Evolutionary conservation across 2,797 vertebrate species (phyloP), one percentile per base, ranked within the genome.

Genomic region (Holocentrus rufus): DNA sequence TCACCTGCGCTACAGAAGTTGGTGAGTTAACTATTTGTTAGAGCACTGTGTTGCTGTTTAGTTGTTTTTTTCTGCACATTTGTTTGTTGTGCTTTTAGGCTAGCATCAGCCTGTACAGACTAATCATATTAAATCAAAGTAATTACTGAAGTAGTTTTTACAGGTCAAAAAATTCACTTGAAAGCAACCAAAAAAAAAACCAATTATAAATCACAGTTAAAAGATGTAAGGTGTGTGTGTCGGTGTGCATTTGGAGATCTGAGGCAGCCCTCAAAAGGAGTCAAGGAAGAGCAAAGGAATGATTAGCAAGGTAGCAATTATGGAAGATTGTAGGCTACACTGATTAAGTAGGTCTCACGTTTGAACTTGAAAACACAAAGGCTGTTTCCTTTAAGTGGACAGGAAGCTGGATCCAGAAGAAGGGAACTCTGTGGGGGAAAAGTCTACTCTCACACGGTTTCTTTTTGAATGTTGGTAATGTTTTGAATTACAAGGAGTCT

Each of bases 1-100:
- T 98, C 81, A 97, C 96, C 0, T 98, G 97, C 88, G 97, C 96
- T 74, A 97, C 96, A 74, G 96, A 98, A 96, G 95, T 97, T 55
- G 97, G 97, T 98, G 91, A 81, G 97, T 95, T 77, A 22, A 42
- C 22, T 23, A 14, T 14, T 3, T 44, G 14, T 44, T 44, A 44
- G 39, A 15, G 3, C 13, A 44, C 39, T 44, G 5, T 34, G 31
- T 34, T 2, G 11, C 8, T 44, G 13, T 1, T 14, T 44, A 44
- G 30, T 31, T 31, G n/a, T n/a, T n/a, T 31, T 31, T 31, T 31
- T 31, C 30, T 31, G 30, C 30, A 31, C 30, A 31, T 31, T 31
- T 31, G 30, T 7, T 31, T 31, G 3, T 7, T 31, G 30, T 31
- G 30, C 3, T 31, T 31, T 31, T 3, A 3, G 3, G 30, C 30